Evolutionary conservation across 2,888 invertebrate genomes (phyloP).

Genomic region (Axea sp.): DNA sequence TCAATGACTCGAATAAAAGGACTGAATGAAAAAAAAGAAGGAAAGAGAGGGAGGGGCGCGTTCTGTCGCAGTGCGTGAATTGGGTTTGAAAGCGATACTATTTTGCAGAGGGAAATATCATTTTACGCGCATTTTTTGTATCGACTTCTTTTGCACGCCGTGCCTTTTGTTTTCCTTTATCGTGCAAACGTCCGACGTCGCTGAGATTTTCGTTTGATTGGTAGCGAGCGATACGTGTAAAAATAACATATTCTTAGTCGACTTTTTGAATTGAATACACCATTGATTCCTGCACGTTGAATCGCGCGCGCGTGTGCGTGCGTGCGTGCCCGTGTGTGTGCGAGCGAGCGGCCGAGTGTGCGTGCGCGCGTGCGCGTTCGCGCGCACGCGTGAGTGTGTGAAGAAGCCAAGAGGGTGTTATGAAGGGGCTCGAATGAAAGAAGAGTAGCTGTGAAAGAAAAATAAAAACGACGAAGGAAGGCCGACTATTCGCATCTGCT

Average conservation of each 20-base stretch:
- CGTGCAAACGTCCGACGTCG: slow-evolving; percentile 5
- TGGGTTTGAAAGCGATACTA: slow-evolving; percentile 26
- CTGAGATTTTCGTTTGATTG: slow-evolving; percentile 21
- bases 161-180: slow-evolving; percentile 11
- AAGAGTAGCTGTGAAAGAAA: slow-evolving; percentile 51
- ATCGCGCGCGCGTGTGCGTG: too few relatives aligned
- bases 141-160: slow-evolving; percentile 1
- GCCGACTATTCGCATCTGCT: slow-evolving; percentile 69
- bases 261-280: slow-evolving; percentile 44
- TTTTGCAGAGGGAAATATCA: not conserved
- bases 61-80: too few relatives aligned
- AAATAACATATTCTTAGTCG: slow-evolving; percentile 33
- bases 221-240: slow-evolving; percentile 30
- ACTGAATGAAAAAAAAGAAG: too few relatives aligned
- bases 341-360: too few relatives aligned
- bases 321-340: too few relatives aligned
- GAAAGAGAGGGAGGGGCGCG: too few relatives aligned
- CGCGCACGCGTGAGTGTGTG: slow-evolving; percentile 17
- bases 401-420: slow-evolving; percentile 55
- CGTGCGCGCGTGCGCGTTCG: too few relatives aligned
- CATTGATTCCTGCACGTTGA: slow-evolving; percentile 26
- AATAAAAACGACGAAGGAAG: slow-evolving; percentile 58
- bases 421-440: slow-evolving; percentile 57
- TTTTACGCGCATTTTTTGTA: slow-evolving; percentile 6
- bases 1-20: too few relatives aligned